Percentiles rank a stretch among this genome's conserved stretches.
Conservation (phyloP, 1,140 invertebrate species). For the Calosoma granatense region DNA sequence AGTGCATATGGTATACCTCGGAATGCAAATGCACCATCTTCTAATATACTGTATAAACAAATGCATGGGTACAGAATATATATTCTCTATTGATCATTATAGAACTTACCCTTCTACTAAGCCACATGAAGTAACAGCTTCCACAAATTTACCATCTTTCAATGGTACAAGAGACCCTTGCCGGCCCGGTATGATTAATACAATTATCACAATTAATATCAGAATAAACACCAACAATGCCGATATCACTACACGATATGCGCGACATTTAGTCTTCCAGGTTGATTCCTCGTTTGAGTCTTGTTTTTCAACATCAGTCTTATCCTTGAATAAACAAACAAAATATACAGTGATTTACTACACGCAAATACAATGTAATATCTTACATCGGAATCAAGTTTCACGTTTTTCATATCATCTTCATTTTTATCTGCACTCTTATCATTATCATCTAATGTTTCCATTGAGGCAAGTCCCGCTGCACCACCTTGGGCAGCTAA, state of each 20-base stretch:
- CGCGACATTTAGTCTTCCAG: constrained; percentile 23
- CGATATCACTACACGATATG: constrained; percentile 27
- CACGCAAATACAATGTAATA: not conserved
- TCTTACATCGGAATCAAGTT: constrained; percentile 42
- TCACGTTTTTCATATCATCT: constrained; percentile 60
- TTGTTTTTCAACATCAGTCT: constrained; percentile 31
- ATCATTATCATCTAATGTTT: constrained; percentile 58
- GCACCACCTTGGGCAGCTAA: constrained; percentile 35
- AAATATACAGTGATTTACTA: not conserved
- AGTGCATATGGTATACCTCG: constrained; percentile 76
- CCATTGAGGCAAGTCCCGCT: constrained; percentile 64
- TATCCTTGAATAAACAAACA: constrained; percentile 9
- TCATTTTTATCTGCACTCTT: constrained; percentile 41
- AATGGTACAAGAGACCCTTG: constrained; percentile 36
- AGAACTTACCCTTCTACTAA: constrained; percentile 56
- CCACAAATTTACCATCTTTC: constrained; percentile 58
- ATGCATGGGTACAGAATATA: constrained; percentile 13
- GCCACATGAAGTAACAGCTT: constrained; percentile 66
- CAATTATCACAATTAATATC: constrained; percentile 52
- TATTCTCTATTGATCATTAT: constrained; percentile 13
- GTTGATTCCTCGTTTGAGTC: constrained; percentile 21
- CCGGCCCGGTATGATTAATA: constrained; percentile 45
- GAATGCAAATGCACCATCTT: constrained; percentile 69
- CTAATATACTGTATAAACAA: constrained; percentile 44
- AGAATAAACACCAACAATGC: constrained; percentile 46